Evolutionary conservation across 2,113 vertebrate species (phyloP), one percentile per base, ranked within the genome.

Genomic region (Varanus komodoensis): DNA sequence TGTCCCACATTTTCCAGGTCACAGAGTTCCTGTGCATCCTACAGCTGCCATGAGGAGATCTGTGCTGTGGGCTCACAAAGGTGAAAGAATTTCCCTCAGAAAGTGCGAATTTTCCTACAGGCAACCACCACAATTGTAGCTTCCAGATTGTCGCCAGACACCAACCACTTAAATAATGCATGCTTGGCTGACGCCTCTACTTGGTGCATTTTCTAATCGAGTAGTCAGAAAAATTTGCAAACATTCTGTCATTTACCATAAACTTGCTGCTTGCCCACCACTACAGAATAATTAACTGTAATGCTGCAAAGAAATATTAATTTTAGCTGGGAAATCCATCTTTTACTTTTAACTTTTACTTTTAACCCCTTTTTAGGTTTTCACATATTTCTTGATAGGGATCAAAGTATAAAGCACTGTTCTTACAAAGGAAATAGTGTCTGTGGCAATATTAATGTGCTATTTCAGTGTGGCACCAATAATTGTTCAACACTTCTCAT

Each of bases 1-100:
- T 97, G 97, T 97, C 97, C 97, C 97, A 97, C 95, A 97, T 98
- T 98, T 98, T 98, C 97, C 97, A 97, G 98, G 97, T 98, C 98
- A 98, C 78, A 73, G 97, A 97, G 95, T 97, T 97, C 96, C 96
- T 97, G 96, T 96, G 92, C 96, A 97, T 97, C 96, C 96, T 97
- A 97, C 96, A 98, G 96, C 97, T 97, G 97, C 97, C 93, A 95
- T 87, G 94, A 96, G 93, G 95, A 97, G 96, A 97, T 97, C 95
- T 81, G n/a, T 97, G 95, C 97, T 97, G 93, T 97, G 96, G 97
- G 97, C 96, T 94, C 93, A 97, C 95, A 97, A 96, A 98, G 97
- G 97, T 98, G 98, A 98, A 97, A 98, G 95, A 97, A 98, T 97
- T 98, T 97, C 95, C 97, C 96, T 96, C 96, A 95, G 95, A 97